Conservation (phyloP, 2,113 vertebrate species). For the Anolis sagrei region DNA sequence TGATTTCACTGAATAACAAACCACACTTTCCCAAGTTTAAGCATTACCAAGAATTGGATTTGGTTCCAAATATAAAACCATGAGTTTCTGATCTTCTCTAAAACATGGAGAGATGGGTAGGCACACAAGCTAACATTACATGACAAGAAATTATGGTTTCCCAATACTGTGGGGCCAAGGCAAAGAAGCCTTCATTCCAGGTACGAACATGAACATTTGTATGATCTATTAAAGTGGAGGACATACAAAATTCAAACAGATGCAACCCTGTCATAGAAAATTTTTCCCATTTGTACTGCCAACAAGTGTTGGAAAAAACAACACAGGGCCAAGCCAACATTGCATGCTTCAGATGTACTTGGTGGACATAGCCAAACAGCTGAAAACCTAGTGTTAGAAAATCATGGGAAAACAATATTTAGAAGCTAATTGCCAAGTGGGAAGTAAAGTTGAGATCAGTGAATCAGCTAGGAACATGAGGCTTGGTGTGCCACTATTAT, state of each 20-base stretch:
- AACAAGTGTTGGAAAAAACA: conserved; percentile 9
- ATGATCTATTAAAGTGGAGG: background rate
- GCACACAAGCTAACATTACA: background rate
- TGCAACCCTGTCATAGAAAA: background rate
- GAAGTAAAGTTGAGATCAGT: background rate
- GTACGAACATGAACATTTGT: background rate
- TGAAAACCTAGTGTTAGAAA: conserved; percentile 10
- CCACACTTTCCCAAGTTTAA: background rate
- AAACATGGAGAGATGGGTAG: background rate
- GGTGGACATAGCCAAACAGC: conserved; percentile 17
- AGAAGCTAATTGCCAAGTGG: background rate
- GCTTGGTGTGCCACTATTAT: too few relatives aligned
- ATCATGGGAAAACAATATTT: background rate
- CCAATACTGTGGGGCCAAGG: background rate
- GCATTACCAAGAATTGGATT: background rate
- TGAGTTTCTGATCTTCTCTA: background rate
- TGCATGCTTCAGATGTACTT: conserved; percentile 14
- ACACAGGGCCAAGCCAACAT: conserved; percentile 9
- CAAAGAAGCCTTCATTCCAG: background rate
- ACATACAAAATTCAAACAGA: background rate
- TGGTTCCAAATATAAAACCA: background rate
- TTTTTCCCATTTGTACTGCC: background rate
- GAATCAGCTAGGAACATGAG: background rate
- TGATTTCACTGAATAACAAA: background rate
- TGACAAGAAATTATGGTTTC: background rate